These are phyloP conservation scores for Orthonyx spaldingii DNA, from an alignment of 2,113 vertebrate species.

Conservation along the genomic window DNA sequence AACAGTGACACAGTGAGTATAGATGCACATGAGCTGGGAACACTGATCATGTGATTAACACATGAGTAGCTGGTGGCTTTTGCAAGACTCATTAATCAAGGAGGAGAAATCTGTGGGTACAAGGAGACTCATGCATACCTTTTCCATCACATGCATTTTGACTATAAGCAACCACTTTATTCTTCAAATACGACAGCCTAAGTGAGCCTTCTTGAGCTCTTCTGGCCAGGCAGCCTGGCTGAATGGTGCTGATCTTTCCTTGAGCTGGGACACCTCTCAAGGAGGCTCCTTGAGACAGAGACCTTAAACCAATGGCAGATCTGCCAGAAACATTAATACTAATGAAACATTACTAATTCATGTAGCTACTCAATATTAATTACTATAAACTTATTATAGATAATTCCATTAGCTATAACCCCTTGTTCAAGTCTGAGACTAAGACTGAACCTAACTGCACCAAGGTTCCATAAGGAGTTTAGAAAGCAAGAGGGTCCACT, in stretches of 20 bases:
- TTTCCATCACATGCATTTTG: neutral
- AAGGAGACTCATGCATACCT: neutral
- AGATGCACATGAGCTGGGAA: neutral
- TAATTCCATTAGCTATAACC: neutral
- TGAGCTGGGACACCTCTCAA: neutral
- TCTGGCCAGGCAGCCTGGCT: neutral
- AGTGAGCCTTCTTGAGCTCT: neutral
- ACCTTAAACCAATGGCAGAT: neutral
- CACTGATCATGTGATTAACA: neutral
- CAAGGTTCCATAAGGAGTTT: neutral
- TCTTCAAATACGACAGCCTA: neutral
- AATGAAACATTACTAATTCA: constrained; percentile 1
- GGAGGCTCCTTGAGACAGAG: neutral
- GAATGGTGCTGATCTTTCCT: neutral
- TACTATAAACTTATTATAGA: neutral
- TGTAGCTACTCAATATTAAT: neutral
- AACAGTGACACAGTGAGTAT: neutral
- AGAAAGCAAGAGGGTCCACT: neutral
- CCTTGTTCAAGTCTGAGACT: neutral
- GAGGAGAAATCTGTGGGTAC: neutral
- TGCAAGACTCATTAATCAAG: neutral
- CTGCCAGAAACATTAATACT: neutral
- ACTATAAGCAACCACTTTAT: neutral
- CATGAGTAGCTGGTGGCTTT: neutral
- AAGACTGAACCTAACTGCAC: neutral